Percentiles rank a stretch among this genome's conserved stretches.
phyloP scores from a whole-genome alignment of 2,888 invertebrate species.

The Dynastes hyllus region DNA sequence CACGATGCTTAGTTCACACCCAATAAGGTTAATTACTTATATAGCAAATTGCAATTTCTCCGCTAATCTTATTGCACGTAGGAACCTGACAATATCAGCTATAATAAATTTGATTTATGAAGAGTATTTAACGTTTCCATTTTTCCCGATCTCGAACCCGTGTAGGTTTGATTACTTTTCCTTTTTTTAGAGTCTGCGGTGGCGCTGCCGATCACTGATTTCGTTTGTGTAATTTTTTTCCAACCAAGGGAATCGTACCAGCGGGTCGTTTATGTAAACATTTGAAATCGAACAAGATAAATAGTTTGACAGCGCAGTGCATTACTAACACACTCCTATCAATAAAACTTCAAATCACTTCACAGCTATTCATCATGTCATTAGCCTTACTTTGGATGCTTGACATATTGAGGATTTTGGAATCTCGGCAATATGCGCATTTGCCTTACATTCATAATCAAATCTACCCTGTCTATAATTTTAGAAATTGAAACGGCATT shows the following conservation, averaged over 20 bases:
- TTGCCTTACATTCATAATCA: no score
- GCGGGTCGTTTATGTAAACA: slow-evolving; percentile 9
- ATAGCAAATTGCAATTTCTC: slow-evolving; percentile 21
- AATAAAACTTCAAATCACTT: slow-evolving; percentile 32
- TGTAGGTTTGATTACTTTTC: background rate
- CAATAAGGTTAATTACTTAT: slow-evolving; percentile 34
- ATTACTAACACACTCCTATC: slow-evolving; percentile 17
- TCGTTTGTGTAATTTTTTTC: slow-evolving; percentile 25
- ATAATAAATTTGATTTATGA: slow-evolving; percentile 31
- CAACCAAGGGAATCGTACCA: background rate
- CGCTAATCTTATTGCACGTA: slow-evolving; percentile 24
- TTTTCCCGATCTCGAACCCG: background rate
- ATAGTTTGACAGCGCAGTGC: slow-evolving; percentile 20
- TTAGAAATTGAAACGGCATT: no score
- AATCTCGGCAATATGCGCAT: background rate
- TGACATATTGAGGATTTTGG: background rate
- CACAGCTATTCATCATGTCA: slow-evolving; percentile 17
- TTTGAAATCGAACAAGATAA: slow-evolving; percentile 28
- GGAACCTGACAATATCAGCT: slow-evolving; percentile 14
- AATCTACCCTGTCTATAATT: no score
- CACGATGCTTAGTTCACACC: background rate
- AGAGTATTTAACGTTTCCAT: slow-evolving; percentile 8
- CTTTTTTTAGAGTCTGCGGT: background rate
- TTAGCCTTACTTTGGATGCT: background rate
- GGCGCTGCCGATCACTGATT: background rate